Evolutionary conservation across 2,797 vertebrate genomes (phyloP).

Genomic region (Acanthiza pusilla): DNA sequence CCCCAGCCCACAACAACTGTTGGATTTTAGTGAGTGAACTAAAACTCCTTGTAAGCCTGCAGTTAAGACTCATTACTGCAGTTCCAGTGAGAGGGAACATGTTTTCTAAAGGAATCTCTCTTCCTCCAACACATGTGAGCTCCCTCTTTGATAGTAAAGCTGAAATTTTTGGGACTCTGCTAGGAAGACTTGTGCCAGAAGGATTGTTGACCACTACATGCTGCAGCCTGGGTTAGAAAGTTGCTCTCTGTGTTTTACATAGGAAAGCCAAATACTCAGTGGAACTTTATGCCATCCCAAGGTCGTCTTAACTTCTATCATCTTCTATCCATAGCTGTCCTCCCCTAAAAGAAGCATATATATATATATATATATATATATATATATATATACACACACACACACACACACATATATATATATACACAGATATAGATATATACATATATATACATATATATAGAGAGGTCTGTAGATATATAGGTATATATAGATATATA

Average conservation of each 20-base stretch:
- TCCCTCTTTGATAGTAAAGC: background rate
- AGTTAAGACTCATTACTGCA: background rate
- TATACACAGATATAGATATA: fast-evolving
- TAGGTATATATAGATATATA: background rate
- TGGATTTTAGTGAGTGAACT: background rate
- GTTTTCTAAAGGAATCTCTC: background rate
- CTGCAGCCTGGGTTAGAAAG: background rate
- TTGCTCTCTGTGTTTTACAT: background rate
- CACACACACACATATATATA: too few relatives aligned
- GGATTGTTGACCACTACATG: fast-evolving
- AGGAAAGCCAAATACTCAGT: background rate
- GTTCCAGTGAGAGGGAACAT: background rate
- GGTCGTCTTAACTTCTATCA: background rate
- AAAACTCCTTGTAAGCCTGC: background rate
- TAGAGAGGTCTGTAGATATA: too few relatives aligned
- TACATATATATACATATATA: fast-evolving
- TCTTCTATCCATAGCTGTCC: background rate
- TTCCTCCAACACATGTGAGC: background rate
- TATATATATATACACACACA: too few relatives aligned
- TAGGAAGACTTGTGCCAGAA: background rate
- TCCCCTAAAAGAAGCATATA: background rate
- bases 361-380: too few relatives aligned
- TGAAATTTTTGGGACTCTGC: fast-evolving
- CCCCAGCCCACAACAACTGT: background rate
- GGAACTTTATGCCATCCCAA: background rate